A percentile compares a stretch with the other conserved stretches of the same genome.
Evolutionary conservation across 2,888 invertebrate species (phyloP).

Genomic region (Trachelus tabidus): DNA sequence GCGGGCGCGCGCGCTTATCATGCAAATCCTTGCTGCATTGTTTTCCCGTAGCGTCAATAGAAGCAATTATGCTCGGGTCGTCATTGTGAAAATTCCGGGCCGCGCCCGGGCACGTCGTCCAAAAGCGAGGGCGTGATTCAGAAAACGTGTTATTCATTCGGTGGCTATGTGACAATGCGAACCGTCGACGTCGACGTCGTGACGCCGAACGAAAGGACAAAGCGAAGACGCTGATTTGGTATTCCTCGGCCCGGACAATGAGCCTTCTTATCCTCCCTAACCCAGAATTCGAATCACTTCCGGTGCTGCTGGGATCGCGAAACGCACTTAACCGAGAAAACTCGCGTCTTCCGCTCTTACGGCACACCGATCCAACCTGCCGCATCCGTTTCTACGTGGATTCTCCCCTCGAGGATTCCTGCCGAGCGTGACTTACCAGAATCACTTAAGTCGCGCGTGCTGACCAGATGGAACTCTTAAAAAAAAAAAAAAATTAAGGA

Average conservation of each 20-base stretch:
- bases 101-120: slow-evolving; percentile 15
- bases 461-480: not conserved
- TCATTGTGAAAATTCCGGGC: slow-evolving; percentile 21
- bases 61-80: slow-evolving; percentile 20
- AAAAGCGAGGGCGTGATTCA: slow-evolving; percentile 31
- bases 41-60: slow-evolving; percentile 24
- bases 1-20: slow-evolving; percentile 38
- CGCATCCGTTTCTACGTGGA: not conserved
- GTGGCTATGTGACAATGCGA: slow-evolving; percentile 25
- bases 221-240: not conserved
- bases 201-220: not conserved
- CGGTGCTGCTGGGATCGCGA: slow-evolving; percentile 42
- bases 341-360: not conserved
- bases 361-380: not conserved
- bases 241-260: not conserved
- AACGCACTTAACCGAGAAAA: slow-evolving; percentile 48
- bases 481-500: not conserved
- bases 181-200: not conserved
- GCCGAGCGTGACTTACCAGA: not conserved
- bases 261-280: slow-evolving; percentile 14
- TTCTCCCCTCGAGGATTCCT: not conserved
- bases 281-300: slow-evolving; percentile 43
- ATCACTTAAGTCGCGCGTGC: not conserved
- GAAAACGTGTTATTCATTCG: slow-evolving; percentile 34
- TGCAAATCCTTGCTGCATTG: slow-evolving; percentile 52